Evolutionary conservation across 2,797 vertebrate species (phyloP).

Genomic region (Pelochelys cantorii): DNA sequence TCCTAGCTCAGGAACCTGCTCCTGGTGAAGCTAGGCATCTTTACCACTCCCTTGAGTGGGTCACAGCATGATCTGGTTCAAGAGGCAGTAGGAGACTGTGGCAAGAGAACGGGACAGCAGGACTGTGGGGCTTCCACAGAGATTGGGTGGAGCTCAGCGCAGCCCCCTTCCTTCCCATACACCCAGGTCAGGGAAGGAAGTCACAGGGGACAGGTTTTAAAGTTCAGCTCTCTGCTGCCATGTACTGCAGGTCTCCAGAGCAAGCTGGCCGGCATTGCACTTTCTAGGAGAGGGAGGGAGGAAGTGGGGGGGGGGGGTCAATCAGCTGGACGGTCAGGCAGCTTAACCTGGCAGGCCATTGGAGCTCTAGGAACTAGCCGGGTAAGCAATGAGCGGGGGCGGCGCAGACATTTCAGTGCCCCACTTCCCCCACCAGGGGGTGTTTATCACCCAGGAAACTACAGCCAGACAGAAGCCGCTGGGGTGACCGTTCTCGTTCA

Average conservation of each 20-base stretch:
- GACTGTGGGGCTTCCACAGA: too few species aligned
- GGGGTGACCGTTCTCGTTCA: background rate
- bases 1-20: too few species aligned
- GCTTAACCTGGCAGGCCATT: too few species aligned
- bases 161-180: background rate
- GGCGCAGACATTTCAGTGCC: too few species aligned
- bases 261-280: background rate
- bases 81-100: background rate
- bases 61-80: background rate
- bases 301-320: too few species aligned
- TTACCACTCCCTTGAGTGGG: too few species aligned
- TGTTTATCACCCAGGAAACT: background rate
- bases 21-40: too few species aligned
- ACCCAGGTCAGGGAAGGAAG: background rate
- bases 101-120: background rate
- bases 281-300: background rate
- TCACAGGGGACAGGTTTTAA: background rate
- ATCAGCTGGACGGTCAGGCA: too few species aligned
- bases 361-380: too few species aligned
- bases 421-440: background rate
- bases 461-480: background rate
- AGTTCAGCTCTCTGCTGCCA: background rate
- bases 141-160: background rate
- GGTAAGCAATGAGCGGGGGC: too few species aligned
- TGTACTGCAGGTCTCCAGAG: background rate